A percentile compares a stretch with the other conserved stretches of the same genome.
These are phyloP conservation scores for Knipowitschia caucasica DNA, from an alignment of 2,797 vertebrate species.

Conservation along the genomic window DNA sequence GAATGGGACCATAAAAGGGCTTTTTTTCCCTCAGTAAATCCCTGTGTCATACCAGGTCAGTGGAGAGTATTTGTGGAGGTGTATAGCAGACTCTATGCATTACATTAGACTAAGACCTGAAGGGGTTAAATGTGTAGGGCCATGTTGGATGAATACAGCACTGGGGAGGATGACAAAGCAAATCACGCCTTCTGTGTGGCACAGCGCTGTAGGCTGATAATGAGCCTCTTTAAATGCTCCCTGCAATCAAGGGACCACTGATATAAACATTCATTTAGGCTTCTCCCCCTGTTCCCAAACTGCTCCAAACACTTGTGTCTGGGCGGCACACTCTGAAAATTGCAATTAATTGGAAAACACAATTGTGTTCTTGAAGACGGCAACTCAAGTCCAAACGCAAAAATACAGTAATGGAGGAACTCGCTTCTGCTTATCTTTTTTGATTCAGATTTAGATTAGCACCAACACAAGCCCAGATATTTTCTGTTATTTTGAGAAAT, in stretches of 20 bases:
- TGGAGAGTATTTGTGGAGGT: conserved; percentile 19
- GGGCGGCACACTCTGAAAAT: conserved; percentile 29
- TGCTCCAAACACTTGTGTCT: conserved; percentile 47
- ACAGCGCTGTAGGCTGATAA: conserved; percentile 55
- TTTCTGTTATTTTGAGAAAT: conserved; percentile 46
- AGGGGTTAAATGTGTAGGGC: conserved; percentile 23
- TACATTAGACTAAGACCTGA: conserved; percentile 31
- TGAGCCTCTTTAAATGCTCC: conserved; percentile 54
- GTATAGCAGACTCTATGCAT: conserved; percentile 42
- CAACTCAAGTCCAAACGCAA: conserved; percentile 10
- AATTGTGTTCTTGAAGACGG: conserved; percentile 21
- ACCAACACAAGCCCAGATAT: conserved; percentile 41
- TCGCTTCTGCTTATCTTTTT: conserved; percentile 33
- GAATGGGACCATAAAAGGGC: conserved; percentile 30
- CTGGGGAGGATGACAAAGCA: conserved; percentile 25
- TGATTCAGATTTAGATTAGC: conserved; percentile 39
- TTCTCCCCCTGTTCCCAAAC: conserved; percentile 48
- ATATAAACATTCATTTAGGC: conserved; percentile 60
- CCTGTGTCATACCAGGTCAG: conserved; percentile 30
- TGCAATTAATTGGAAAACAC: conserved; percentile 35
- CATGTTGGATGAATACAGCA: conserved; percentile 23
- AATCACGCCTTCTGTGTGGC: conserved; percentile 57
- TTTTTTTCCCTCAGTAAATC: conserved; percentile 27
- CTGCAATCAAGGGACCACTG: conserved; percentile 52
- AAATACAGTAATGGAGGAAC: conserved; percentile 22